Percentiles rank a stretch among this genome's conserved stretches.
phyloP scores from a whole-genome alignment of 1,140 invertebrate species.

The Scaptodrosophila lebanonensis region DNA sequence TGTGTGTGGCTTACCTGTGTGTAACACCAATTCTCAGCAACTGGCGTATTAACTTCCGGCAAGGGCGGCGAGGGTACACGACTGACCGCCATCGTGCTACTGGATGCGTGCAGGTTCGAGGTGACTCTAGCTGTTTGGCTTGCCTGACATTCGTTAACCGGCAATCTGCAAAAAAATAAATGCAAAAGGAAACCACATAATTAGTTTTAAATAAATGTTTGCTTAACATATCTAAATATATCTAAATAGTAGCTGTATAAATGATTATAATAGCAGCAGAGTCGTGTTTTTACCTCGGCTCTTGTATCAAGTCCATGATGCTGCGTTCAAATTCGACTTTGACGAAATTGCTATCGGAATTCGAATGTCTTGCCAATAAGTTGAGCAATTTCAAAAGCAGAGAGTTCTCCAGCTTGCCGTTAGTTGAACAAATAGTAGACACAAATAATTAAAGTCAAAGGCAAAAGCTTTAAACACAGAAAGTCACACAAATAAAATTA shows the following conservation, averaged over 20 bases:
- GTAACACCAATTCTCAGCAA: slow-evolving; percentile 97
- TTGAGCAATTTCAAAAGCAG: slow-evolving; percentile 65
- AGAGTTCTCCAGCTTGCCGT: slow-evolving; percentile 70
- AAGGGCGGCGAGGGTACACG: slow-evolving; percentile 92
- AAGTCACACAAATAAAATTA: slow-evolving; percentile 3
- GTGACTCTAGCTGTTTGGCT: slow-evolving; percentile 87
- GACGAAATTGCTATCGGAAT: slow-evolving; percentile 57
- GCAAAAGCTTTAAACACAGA: not conserved
- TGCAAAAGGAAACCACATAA: too few relatives aligned
- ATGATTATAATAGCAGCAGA: not conserved
- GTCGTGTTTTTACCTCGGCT: slow-evolving; percentile 71
- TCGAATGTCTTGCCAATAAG: slow-evolving; percentile 51
- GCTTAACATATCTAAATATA: too few relatives aligned
- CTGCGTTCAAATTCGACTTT: slow-evolving; percentile 75
- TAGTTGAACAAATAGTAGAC: slow-evolving; percentile 8
- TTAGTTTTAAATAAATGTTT: too few relatives aligned
- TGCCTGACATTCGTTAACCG: slow-evolving; percentile 91
- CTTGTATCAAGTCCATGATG: slow-evolving; percentile 74
- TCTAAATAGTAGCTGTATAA: too few relatives aligned
- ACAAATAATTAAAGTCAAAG: slow-evolving; percentile 4
- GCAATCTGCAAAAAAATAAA: slow-evolving; percentile 87
- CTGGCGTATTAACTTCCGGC: slow-evolving; percentile 93
- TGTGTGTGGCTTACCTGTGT: slow-evolving; percentile 86
- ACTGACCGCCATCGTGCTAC: slow-evolving; percentile 91
- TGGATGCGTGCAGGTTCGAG: slow-evolving; percentile 84